phyloP scores from a whole-genome alignment of 2,888 invertebrate genomes.

The Unio pictorum region DNA sequence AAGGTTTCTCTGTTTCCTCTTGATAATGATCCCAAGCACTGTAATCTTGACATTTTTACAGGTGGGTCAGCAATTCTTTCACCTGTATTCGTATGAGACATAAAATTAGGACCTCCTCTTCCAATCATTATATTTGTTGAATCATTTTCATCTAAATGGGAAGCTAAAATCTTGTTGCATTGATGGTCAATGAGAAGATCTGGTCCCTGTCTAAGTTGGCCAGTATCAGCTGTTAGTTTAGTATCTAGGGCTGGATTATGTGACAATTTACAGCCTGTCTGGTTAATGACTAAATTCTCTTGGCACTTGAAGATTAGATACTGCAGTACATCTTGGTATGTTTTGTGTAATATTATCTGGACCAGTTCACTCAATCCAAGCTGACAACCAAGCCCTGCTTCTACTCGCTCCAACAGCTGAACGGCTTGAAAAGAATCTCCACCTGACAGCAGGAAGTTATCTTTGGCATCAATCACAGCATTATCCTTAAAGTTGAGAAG shows the following conservation, averaged over 20 bases:
- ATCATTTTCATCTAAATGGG: too few species aligned
- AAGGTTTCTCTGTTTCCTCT: constrained; percentile 3
- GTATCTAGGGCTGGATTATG: too few species aligned
- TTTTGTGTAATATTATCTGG: constrained; percentile 62
- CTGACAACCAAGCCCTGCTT: constrained; percentile 54
- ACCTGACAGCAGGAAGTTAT: constrained; percentile 71
- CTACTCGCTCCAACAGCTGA: constrained; percentile 77
- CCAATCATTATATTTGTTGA: too few species aligned
- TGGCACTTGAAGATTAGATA: constrained; percentile 17
- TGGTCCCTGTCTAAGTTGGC: too few species aligned
- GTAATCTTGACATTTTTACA: background rate
- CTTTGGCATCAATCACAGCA: too few species aligned
- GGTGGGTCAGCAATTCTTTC: background rate
- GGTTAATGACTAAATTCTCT: background rate
- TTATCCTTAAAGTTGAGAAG: too few species aligned
- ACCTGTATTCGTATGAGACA: too few species aligned
- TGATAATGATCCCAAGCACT: constrained; percentile 4
- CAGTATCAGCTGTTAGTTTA: too few species aligned
- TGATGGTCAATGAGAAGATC: too few species aligned
- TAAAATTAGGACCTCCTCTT: too few species aligned
- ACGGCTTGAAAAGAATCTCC: constrained; percentile 83
- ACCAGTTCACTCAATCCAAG: constrained; percentile 49
- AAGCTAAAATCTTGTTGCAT: too few species aligned
- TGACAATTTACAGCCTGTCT: too few species aligned
- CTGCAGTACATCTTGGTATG: constrained; percentile 42